phyloP scores from a whole-genome alignment of 2,888 invertebrate genomes.

The Drosophila fungiperda region DNA sequence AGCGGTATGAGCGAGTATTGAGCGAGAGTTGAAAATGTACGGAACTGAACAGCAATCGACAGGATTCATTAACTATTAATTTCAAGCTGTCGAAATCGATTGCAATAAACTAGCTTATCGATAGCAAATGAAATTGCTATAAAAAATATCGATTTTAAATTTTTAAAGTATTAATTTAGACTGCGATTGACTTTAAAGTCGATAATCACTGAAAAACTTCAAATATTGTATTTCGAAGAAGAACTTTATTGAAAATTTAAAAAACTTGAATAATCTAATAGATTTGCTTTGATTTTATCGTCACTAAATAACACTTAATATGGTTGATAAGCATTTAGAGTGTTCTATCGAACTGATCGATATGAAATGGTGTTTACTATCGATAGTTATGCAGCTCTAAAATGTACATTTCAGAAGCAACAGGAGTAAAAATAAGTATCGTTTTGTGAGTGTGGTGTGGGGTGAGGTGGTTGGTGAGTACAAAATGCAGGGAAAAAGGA shows the following conservation, averaged over 20 bases:
- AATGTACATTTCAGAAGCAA: constrained; percentile 35
- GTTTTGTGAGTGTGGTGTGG: constrained; percentile 51
- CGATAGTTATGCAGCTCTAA: constrained; percentile 48
- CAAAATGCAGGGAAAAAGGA: constrained; percentile 51
- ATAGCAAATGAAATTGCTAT: background rate
- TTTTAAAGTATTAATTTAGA: background rate
- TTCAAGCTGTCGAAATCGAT: constrained; percentile 9
- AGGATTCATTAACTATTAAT: constrained; percentile 12
- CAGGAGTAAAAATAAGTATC: constrained; percentile 17
- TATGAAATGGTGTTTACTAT: background rate
- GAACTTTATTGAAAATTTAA: background rate
- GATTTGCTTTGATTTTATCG: constrained; percentile 2
- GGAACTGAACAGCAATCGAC: constrained; percentile 49
- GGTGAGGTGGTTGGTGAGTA: constrained; percentile 45
- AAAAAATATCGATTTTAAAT: background rate
- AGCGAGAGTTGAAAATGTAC: constrained; percentile 66
- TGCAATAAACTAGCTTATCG: background rate
- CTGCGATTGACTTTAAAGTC: background rate
- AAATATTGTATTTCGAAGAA: background rate
- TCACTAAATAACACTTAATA: background rate
- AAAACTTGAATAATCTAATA: background rate
- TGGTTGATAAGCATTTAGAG: background rate
- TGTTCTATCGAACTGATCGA: constrained; percentile 22
- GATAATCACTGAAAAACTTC: background rate
- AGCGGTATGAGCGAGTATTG: constrained; percentile 79